These are phyloP conservation scores for Eupsittula cactorum DNA, from an alignment of 2,113 vertebrate species.

Conservation along the genomic window DNA sequence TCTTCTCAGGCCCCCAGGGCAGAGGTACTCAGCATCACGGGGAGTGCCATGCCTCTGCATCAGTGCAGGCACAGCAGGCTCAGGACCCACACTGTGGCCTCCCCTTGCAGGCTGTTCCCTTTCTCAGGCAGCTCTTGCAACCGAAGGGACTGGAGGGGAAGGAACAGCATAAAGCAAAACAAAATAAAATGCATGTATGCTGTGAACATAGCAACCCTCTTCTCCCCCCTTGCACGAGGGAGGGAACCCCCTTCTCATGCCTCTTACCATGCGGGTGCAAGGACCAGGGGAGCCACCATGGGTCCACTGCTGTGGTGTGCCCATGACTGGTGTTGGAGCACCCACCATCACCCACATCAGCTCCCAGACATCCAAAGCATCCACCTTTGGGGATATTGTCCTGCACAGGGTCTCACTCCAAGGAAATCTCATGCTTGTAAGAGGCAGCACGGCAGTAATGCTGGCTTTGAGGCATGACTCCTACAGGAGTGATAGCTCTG, in stretches of 20 bases:
- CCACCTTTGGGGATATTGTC: too few relatives aligned
- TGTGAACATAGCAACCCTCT: not conserved
- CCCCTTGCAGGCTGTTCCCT: not conserved
- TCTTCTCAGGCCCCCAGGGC: not conserved
- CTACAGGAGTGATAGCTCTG: not conserved
- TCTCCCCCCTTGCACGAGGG: not conserved
- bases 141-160: not conserved
- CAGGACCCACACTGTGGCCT: rapidly evolving
- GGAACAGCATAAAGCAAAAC: not conserved
- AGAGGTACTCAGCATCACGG: not conserved
- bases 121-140: not conserved
- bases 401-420: not conserved
- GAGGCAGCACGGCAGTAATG: not conserved
- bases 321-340: not conserved
- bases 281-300: rapidly evolving
- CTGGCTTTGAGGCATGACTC: not conserved
- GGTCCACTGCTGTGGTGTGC: too few relatives aligned
- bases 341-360: not conserved
- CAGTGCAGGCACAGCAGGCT: rapidly evolving
- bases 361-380: not conserved
- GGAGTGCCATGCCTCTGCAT: not conserved
- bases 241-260: not conserved
- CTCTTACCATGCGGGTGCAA: rapidly evolving
- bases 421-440: not conserved
- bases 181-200: rapidly evolving